Base-by-base conservation (phyloP, 2,888 invertebrate genomes). In the Amiota communis region DNA sequence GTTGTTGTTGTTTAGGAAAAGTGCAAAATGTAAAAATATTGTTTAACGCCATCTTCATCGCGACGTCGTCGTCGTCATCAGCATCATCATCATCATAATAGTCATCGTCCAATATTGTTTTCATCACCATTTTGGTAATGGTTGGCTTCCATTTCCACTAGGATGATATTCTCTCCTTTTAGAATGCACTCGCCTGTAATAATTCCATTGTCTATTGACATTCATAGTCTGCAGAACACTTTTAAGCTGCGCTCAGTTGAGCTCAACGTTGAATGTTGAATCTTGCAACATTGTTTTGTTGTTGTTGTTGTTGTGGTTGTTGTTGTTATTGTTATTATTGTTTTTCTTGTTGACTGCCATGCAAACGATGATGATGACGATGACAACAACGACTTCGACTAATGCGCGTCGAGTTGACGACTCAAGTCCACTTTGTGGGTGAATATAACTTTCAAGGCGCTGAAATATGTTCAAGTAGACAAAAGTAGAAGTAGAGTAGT, bases 181-280 rank as follows among this genome's bases (percentile, higher is more conserved):
- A 76, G 70, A 63, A 79, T 84, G 83, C 84, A 84, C 53, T 68
- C 67, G 51, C 13, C 67, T 68, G 67, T 53, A 68, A 68, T 82
- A 82, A 82, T 82, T 80, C 76, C 79, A 81, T 81, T 79, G 80
- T 82, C 84, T 83, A 83, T 84, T 83, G 83, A 81, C 83, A 83
- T 84, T 83, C 82, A 84, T 84, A 80, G 80, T 80, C 77, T 77
- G 68, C 75, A 67, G 76, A 72, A 76, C 78, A 73, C 75, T 64
- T 63, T 23, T 63, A 72, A 72, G 72, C 70, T 70, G 59, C 49
- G 67, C 67, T 20, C 17, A 61, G 17, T 49, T 20, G 48, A 9
- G 67, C n/a, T 67, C 46, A 11, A 9, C 8, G 56, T 56, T 56
- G 8, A 48, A 10, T 51, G 49, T 49, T 67, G 67, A 67, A 49